A percentile compares a stretch with the other conserved stretches of the same genome.
These are phyloP conservation scores for Drosophila kikkawai DNA, from an alignment of 1,140 invertebrate species.

Conservation along the genomic window DNA sequence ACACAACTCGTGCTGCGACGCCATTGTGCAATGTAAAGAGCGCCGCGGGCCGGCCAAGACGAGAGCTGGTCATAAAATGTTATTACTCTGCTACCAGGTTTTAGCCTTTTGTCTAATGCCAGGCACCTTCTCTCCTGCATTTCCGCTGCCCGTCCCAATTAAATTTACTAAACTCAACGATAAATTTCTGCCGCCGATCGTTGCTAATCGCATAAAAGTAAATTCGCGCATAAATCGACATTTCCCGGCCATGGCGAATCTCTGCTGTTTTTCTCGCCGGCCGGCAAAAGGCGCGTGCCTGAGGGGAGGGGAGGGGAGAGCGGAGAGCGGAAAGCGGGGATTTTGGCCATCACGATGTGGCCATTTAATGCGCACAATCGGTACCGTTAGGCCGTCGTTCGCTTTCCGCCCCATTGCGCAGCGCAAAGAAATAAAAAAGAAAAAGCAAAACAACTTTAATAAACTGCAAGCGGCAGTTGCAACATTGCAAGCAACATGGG, in stretches of 20 bases:
- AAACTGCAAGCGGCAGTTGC: constrained; percentile 71
- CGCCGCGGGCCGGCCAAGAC: constrained; percentile 39
- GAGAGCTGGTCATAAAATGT: constrained; percentile 72
- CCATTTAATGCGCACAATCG: constrained; percentile 78
- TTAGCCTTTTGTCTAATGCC: constrained; percentile 66
- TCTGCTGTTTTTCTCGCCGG: constrained; percentile 52
- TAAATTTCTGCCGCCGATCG: constrained; percentile 75
- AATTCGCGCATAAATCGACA: constrained; percentile 81
- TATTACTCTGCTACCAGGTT: constrained; percentile 76
- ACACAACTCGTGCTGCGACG: constrained; percentile 19
- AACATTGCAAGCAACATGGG: constrained; percentile 27
- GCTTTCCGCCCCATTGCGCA: constrained; percentile 76
- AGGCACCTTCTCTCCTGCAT: constrained; percentile 32
- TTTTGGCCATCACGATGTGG: constrained; percentile 76
- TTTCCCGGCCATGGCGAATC: constrained; percentile 40
- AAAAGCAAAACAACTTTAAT: constrained; percentile 62
- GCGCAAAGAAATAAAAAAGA: neutral
- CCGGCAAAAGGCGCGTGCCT: constrained; percentile 69
- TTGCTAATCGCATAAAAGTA: constrained; percentile 83
- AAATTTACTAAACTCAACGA: constrained; percentile 82
- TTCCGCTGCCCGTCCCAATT: constrained; percentile 65
- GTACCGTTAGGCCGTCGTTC: constrained; percentile 75
- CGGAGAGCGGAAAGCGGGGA: constrained; percentile 2
- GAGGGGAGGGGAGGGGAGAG: constrained; percentile 8
- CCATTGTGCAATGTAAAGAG: constrained; percentile 57